phyloP scores from a whole-genome alignment of 35 echinoderm and acorn worm species.

The Stichopus chloronotus region DNA sequence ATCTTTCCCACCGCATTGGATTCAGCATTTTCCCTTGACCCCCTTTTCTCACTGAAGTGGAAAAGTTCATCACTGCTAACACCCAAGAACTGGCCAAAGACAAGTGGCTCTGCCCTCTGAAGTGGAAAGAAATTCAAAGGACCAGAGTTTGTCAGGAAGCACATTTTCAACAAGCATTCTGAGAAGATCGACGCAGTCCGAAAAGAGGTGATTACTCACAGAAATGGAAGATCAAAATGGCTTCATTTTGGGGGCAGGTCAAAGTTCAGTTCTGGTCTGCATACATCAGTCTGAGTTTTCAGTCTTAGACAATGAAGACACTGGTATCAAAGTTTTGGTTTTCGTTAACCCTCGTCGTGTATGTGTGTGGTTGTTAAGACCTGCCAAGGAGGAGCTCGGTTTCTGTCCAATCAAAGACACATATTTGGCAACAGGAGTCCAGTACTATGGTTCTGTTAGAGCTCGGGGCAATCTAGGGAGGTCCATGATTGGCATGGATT shows the following conservation, averaged over 20 bases:
- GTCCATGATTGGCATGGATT: no score
- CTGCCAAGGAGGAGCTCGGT: no score
- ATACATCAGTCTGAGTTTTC: no score
- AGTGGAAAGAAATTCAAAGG: constrained; percentile 98
- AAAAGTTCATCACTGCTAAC: constrained; percentile 94
- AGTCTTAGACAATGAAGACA: no score
- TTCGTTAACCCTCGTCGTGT: no score
- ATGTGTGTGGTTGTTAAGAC: no score
- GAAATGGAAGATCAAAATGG: background rate
- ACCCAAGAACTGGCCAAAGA: constrained; percentile 96
- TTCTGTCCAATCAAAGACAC: no score
- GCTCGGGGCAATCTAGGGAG: no score
- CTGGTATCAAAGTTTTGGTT: no score
- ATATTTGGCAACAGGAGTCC: no score
- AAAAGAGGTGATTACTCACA: constrained; percentile 73
- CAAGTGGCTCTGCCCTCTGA: constrained; percentile 98
- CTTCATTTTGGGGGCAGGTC: background rate
- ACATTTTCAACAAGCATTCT: constrained; percentile 95
- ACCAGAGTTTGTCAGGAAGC: constrained; percentile 96
- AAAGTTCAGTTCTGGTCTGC: no score
- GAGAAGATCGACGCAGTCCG: constrained; percentile 92
- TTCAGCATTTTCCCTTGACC: constrained; percentile 71
- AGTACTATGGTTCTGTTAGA: no score
- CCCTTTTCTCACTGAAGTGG: constrained; percentile 68
- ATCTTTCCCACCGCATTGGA: background rate